Evolutionary conservation across 2,113 vertebrate genomes (phyloP).

Genomic region (Pluvianellus socialis): DNA sequence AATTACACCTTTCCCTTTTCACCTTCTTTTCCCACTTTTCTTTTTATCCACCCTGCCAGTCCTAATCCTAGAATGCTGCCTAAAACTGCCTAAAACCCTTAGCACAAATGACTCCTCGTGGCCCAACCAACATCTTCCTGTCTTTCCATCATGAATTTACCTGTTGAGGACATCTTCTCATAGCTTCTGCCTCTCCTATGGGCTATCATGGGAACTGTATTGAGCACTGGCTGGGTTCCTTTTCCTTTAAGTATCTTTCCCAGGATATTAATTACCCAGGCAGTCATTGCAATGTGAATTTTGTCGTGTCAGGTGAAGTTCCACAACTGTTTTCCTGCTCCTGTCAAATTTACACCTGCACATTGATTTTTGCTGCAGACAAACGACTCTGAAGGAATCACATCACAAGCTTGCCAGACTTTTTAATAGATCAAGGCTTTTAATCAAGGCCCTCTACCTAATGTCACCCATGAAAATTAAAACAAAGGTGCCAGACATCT

Average conservation of each 20-base stretch:
- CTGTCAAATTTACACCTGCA: background rate
- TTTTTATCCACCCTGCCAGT: background rate
- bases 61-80: background rate
- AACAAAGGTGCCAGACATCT: background rate
- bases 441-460: background rate
- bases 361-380: background rate
- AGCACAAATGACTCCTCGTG: background rate
- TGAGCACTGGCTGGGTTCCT: background rate
- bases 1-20: background rate
- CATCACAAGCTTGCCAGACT: background rate
- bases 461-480: background rate
- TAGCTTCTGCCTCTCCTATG: background rate
- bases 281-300: background rate
- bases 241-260: background rate
- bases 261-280: background rate
- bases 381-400: background rate
- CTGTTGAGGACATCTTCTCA: background rate
- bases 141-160: background rate
- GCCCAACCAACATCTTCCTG: background rate
- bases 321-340: background rate
- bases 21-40: background rate
- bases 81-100: background rate
- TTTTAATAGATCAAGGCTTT: background rate
- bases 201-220: background rate
- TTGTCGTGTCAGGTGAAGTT: background rate